phyloP scores from a whole-genome alignment of 2,888 invertebrate genomes.

The Apodemia mormo region DNA sequence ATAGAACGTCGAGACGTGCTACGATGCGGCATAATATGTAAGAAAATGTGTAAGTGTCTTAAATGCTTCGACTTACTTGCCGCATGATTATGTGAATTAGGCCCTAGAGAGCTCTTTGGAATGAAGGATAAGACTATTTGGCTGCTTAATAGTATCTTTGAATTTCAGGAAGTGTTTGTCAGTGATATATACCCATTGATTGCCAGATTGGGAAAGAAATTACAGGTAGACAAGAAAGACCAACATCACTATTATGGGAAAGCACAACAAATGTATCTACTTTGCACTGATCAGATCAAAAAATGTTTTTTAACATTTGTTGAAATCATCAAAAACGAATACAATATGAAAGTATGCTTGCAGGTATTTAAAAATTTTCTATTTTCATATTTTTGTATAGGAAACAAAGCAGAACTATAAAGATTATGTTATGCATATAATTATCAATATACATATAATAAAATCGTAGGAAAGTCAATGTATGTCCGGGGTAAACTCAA shows the following conservation, averaged over 20 bases:
- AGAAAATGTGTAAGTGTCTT: too few relatives aligned
- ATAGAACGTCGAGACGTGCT: too few relatives aligned
- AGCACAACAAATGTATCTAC: conserved; percentile 54
- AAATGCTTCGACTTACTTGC: too few relatives aligned
- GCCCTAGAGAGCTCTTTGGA: too few relatives aligned
- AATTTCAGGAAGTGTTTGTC: conserved; percentile 55
- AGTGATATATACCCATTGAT: conserved; percentile 55
- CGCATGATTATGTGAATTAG: too few relatives aligned
- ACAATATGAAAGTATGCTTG: conserved; percentile 45
- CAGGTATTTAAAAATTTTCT: conserved; percentile 47
- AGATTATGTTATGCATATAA: too few relatives aligned
- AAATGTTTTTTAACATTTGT: conserved; percentile 63
- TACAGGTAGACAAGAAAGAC: conserved; percentile 40
- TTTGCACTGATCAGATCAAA: conserved; percentile 68
- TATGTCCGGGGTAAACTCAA: too few relatives aligned
- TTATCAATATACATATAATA: too few relatives aligned
- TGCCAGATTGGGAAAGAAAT: conserved; percentile 48
- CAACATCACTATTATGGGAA: conserved; percentile 40
- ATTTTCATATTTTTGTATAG: conserved; percentile 1
- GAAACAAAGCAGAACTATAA: too few relatives aligned
- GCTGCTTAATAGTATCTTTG: background rate
- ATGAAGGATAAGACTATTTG: too few relatives aligned
- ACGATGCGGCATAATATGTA: too few relatives aligned
- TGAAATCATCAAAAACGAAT: conserved; percentile 65
- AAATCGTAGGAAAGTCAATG: too few relatives aligned